Evolutionary conservation across 2,888 invertebrate genomes (phyloP), one percentile per base, ranked within the genome.

Genomic region (Acronicta psi): DNA sequence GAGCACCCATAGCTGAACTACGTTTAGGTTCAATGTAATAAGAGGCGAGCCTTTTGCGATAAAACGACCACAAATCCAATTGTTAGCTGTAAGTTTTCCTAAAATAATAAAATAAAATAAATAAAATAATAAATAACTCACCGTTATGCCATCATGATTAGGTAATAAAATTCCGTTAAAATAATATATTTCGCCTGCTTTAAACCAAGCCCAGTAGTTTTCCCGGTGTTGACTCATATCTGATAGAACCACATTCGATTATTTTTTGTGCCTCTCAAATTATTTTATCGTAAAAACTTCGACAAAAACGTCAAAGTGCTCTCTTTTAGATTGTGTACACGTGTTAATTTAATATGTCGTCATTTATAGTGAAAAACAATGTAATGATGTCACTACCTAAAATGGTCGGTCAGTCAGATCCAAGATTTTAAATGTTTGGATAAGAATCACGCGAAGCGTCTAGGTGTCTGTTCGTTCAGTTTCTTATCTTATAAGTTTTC

Each of bases 251-350:
- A 77, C 47, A 58, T 73, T 79, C 60, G 71, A 65, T 75, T 73
- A 75, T 81, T 81, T 76, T 78, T 73, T 75, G 64, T 56, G 42
- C 49, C 52, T 42, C 51, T 59, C 75, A 77, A 76, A 80, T 81
- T 77, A 80, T 74, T 61, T 44, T 20, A 23, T 58, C 51, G 40
- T 72, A 82, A 84, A 84, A 84, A 81, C 59, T 7, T 40, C 16
- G 9, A 45, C 73, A 82, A 82, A 81, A 83, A 82, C 68, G 43
- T 59, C 63, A 61, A 77, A 69, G 70, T 84, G 88, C 88, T 88
- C 89, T 88, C 89, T 84, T 89, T 90, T 86, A 84, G 80, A 87
- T 84, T 81, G 69, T 73, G 75, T 80, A 82, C 88, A 88, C 88
- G 87, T 89, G 88, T 79, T 84, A 78, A 82, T 85, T 79, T 83